Percentiles rank a stretch among this genome's conserved stretches.
Evolutionary conservation across 2,888 invertebrate genomes (phyloP).

Genomic region (Macropis europaea): DNA sequence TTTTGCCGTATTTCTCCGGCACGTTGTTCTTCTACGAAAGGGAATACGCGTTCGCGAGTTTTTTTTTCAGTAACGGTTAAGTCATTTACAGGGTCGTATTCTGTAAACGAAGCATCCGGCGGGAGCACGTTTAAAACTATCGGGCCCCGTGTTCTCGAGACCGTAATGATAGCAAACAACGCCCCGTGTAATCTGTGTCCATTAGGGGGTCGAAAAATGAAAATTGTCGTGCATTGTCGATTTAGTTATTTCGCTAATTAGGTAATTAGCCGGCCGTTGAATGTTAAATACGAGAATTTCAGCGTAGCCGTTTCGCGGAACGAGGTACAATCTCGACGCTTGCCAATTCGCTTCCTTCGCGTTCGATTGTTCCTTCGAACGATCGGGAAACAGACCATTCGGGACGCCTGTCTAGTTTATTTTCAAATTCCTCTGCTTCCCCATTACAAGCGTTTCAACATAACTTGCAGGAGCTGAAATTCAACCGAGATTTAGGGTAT

Average conservation of each 20-base stretch:
- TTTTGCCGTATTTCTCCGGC: not conserved
- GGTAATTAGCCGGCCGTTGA: conserved; percentile 32
- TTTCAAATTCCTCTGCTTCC: conserved; percentile 10
- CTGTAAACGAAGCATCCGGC: conserved; percentile 54
- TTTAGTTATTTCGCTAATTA: conserved; percentile 47
- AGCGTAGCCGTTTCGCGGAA: conserved; percentile 18
- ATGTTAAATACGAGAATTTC: conserved; percentile 29
- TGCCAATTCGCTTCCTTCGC: not conserved
- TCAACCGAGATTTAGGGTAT: no score
- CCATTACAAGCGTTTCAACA: not conserved
- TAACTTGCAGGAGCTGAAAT: no score
- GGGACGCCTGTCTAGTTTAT: not conserved
- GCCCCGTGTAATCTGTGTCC: conserved; percentile 42
- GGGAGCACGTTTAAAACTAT: conserved; percentile 34
- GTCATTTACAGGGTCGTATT: conserved; percentile 65
- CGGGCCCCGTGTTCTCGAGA: conserved; percentile 39
- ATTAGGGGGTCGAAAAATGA: conserved; percentile 31
- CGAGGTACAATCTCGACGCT: conserved; percentile 15
- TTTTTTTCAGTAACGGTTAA: conserved; percentile 67
- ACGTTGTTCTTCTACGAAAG: conserved; percentile 28
- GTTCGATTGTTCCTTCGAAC: conserved; percentile 10
- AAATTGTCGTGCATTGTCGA: conserved; percentile 39
- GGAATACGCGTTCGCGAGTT: conserved; percentile 41
- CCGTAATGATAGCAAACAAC: conserved; percentile 45
- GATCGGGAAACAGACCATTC: conserved; percentile 1